Conservation (phyloP, 2,888 invertebrate genomes). For the Drosophila tanythrix region DNA sequence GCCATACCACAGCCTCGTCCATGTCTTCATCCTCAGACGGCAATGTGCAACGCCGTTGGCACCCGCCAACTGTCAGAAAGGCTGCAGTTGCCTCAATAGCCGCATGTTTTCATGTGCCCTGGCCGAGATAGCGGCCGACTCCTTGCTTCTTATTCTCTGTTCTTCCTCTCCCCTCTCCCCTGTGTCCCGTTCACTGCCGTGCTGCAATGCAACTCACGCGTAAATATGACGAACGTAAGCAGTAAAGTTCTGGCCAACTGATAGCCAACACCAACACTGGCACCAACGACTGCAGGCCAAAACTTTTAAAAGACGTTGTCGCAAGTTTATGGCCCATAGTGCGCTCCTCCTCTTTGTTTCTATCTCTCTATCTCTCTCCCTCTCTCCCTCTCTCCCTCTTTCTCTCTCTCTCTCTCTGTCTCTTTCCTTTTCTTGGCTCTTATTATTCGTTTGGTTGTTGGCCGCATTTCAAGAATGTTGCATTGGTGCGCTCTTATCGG, state of each 20-base stretch:
- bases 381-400: not conserved
- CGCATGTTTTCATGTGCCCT: slow-evolving; percentile 52
- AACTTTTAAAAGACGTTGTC: slow-evolving; percentile 66
- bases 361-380: not conserved
- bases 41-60: slow-evolving; percentile 35
- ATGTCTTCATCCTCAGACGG: slow-evolving; percentile 4
- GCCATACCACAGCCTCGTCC: slow-evolving; percentile 15
- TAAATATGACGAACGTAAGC: slow-evolving; percentile 81
- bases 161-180: not conserved
- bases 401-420: not conserved
- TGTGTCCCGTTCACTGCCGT: not conserved
- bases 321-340: slow-evolving; percentile 74
- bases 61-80: slow-evolving; percentile 42
- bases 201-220: slow-evolving; percentile 62
- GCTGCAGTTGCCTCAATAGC: slow-evolving; percentile 49
- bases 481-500: slow-evolving; percentile 62
- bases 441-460: slow-evolving; percentile 46
- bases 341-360: slow-evolving; percentile 16
- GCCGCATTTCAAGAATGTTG: slow-evolving; percentile 76
- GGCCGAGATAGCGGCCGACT: slow-evolving; percentile 42
- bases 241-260: slow-evolving; percentile 81
- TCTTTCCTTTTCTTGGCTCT: not conserved
- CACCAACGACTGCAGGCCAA: slow-evolving; percentile 62
- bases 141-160: not conserved
- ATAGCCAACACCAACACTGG: slow-evolving; percentile 66